These are phyloP conservation scores for Phoebastria nigripes DNA, from an alignment of 2,797 vertebrate genomes.

Conservation along the genomic window DNA sequence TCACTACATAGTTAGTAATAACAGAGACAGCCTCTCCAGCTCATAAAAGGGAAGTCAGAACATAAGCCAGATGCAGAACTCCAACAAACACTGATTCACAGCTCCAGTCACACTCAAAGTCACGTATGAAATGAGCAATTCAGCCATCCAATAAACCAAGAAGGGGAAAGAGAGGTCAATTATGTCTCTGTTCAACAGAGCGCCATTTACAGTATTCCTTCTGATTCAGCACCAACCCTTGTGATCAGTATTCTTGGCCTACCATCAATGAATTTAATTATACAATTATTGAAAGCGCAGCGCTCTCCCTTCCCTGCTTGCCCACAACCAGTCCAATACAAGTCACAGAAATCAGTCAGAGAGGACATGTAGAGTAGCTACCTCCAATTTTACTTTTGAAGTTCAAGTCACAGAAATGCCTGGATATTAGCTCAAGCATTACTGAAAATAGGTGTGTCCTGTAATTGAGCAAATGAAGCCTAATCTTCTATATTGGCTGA, in stretches of 20 bases:
- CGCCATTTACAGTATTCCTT: conserved; percentile 42
- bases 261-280: conserved; percentile 54
- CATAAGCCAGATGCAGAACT: conserved; percentile 62
- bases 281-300: background rate
- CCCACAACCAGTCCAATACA: conserved; percentile 4
- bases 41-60: conserved; percentile 58
- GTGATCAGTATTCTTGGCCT: conserved; percentile 49
- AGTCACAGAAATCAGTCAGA: conserved; percentile 26
- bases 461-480: background rate
- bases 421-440: background rate
- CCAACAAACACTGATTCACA: conserved; percentile 77
- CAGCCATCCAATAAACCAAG: conserved; percentile 27
- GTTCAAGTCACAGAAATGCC: background rate
- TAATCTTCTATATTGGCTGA: background rate
- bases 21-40: conserved; percentile 68
- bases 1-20: background rate
- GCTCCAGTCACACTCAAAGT: conserved; percentile 69
- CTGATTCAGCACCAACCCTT: conserved; percentile 70
- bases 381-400: conserved; percentile 24
- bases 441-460: background rate
- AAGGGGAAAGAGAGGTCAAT: conserved; percentile 28
- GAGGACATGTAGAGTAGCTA: background rate
- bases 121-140: conserved; percentile 65
- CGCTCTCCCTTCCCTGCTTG: background rate
- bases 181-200: conserved; percentile 63